Evolutionary conservation across 2,113 vertebrate genomes (phyloP), one percentile per base, ranked within the genome.

Genomic region (Euleptes europaea): DNA sequence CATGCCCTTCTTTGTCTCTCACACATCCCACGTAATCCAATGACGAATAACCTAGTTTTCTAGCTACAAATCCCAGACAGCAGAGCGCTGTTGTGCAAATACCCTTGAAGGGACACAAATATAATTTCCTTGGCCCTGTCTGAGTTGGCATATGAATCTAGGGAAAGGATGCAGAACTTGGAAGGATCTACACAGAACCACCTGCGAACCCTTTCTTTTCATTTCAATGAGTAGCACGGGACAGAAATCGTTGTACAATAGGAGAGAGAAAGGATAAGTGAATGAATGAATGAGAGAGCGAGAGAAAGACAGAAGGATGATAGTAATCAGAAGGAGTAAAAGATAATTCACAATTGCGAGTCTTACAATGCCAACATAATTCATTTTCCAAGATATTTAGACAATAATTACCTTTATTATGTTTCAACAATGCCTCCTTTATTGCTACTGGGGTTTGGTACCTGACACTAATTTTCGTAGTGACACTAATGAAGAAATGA

Each of bases 381-480:
- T 77, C 11, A 15, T 0, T 82, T 88, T 88, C 83, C 67, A 74
- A 83, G 60, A 78, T 90, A 87, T 91, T 93, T 94, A 90, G 42
- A 60, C 81, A 89, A 82, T 78, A 91, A 84, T 93, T 91, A 83
- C 38, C 74, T 90, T n/a, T 66, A 89, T 93, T 90, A 88, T 82
- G 76, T 88, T 91, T 78, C 49, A 89, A 78, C 5, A 90, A 83
- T 84, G 15, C 2, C 3, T 88, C 81, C 35, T 81, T 93, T 92
- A 83, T 89, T 89, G 38, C 76, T 72, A 10, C 6, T 80, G 11
- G 1, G 57, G 91, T 84, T 91, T 75, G 83, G 49, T 89, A 86
- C 82, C 86, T 91, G 69, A 78, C 81, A 90, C 65, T 90, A 93
- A 83, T 86, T 89, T 93, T 82, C 93, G 63, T 92, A 90, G n/a